phyloP scores from a whole-genome alignment of 1,140 invertebrate genomes.

The Leptopilina clavipes region DNA sequence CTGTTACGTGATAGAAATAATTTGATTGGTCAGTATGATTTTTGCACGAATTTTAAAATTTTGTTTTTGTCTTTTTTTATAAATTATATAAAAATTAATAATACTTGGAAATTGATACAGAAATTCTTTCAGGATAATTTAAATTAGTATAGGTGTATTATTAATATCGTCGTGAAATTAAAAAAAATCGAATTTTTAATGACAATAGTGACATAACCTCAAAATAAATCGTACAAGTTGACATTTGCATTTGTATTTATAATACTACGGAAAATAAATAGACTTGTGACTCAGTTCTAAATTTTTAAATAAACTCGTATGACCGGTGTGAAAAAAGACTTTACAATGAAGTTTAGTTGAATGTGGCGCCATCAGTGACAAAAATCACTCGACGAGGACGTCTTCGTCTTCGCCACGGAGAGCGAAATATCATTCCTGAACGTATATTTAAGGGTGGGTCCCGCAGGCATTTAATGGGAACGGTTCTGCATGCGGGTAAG shows the following conservation, averaged over 20 bases:
- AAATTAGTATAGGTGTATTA: no score
- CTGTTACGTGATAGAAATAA: no score
- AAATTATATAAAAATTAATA: no score
- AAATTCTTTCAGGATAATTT: no score
- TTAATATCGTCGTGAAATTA: not conserved
- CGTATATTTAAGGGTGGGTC: slow-evolving; percentile 18
- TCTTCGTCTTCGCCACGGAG: not conserved
- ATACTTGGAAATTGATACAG: no score
- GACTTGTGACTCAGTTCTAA: not conserved
- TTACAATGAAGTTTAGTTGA: not conserved
- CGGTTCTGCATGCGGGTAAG: not conserved
- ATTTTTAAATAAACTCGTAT: not conserved
- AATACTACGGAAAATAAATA: not conserved
- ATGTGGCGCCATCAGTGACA: not conserved
- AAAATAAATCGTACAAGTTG: slow-evolving; percentile 11
- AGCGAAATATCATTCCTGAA: not conserved
- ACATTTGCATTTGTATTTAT: not conserved
- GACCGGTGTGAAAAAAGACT: not conserved
- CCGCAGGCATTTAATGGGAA: not conserved
- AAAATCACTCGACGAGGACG: not conserved
- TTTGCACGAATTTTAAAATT: no score
- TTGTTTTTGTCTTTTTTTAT: no score
- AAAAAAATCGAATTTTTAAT: slow-evolving; percentile 34
- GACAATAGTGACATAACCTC: slow-evolving; percentile 43
- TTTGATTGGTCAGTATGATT: no score